phyloP scores from a whole-genome alignment of 1,140 invertebrate genomes.

The Drosophila pseudoananassae region DNA sequence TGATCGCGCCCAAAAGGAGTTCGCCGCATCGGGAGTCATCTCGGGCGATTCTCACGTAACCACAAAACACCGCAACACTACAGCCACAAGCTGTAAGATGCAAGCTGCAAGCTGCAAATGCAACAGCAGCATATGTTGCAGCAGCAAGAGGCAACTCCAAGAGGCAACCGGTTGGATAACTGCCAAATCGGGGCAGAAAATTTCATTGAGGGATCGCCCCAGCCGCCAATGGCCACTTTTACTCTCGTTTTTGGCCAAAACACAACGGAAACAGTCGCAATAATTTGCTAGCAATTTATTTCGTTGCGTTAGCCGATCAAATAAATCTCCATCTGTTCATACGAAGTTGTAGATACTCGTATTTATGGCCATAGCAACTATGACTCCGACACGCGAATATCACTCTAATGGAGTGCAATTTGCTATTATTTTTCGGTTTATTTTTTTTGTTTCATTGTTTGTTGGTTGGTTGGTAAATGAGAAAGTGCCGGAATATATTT shows the following conservation, averaged over 20 bases:
- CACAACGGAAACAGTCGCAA: conserved; percentile 70
- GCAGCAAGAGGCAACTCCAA: conserved; percentile 14
- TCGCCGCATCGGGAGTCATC: conserved; percentile 34
- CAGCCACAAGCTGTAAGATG: conserved; percentile 17
- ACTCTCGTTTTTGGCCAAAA: conserved; percentile 58
- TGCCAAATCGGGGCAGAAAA: conserved; percentile 29
- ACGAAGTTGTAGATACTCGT: conserved; percentile 16
- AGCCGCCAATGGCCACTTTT: conserved; percentile 43
- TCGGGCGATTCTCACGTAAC: conserved; percentile 69
- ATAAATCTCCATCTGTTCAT: conserved; percentile 58
- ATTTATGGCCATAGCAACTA: conserved; percentile 17
- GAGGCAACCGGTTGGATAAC: conserved; percentile 62
- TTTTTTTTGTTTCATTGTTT: neutral
- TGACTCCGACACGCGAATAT: conserved; percentile 35
- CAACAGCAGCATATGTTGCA: conserved; percentile 64
- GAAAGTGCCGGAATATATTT: conserved; percentile 3
- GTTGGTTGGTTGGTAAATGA: neutral
- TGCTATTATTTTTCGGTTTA: conserved; percentile 17
- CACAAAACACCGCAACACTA: conserved; percentile 21
- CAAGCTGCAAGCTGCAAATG: conserved; percentile 27
- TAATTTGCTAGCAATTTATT: conserved; percentile 75
- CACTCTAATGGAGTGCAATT: conserved; percentile 33
- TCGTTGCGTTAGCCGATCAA: conserved; percentile 65
- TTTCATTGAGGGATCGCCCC: conserved; percentile 42
- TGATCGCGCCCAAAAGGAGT: conserved; percentile 72